Conservation (phyloP, 2,888 invertebrate genomes). For the Nemoura dubitans region DNA sequence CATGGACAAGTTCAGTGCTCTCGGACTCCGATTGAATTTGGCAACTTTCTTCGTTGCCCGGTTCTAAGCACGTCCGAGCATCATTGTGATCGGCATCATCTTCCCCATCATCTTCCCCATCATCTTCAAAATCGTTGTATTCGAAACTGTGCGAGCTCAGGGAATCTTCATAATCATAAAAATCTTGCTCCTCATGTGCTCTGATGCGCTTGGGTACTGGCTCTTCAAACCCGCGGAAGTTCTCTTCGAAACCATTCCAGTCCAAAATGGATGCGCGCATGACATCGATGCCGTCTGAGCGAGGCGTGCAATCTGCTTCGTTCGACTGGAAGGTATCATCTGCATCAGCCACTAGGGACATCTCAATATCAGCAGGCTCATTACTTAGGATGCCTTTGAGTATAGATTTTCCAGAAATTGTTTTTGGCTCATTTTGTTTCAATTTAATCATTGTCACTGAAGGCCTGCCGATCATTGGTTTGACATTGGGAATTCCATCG, state of each 20-base stretch:
- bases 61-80: background rate
- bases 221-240: background rate
- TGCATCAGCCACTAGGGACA: background rate
- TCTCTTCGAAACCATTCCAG: constrained; percentile 26
- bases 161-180: background rate
- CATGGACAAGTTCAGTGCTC: background rate
- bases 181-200: background rate
- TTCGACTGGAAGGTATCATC: background rate
- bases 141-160: background rate
- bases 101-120: background rate
- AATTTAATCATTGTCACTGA: background rate
- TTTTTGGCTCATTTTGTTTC: background rate
- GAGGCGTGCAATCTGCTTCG: background rate
- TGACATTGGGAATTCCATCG: background rate
- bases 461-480: background rate
- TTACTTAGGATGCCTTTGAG: background rate
- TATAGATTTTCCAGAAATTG: background rate
- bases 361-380: background rate
- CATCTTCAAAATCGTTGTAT: background rate
- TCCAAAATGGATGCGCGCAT: constrained; percentile 13
- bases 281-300: background rate
- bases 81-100: background rate
- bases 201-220: background rate
- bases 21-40: background rate
- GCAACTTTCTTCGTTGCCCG: background rate